These are phyloP conservation scores for Labroides dimidiatus DNA, from an alignment of 2,797 vertebrate species.

Conservation along the genomic window DNA sequence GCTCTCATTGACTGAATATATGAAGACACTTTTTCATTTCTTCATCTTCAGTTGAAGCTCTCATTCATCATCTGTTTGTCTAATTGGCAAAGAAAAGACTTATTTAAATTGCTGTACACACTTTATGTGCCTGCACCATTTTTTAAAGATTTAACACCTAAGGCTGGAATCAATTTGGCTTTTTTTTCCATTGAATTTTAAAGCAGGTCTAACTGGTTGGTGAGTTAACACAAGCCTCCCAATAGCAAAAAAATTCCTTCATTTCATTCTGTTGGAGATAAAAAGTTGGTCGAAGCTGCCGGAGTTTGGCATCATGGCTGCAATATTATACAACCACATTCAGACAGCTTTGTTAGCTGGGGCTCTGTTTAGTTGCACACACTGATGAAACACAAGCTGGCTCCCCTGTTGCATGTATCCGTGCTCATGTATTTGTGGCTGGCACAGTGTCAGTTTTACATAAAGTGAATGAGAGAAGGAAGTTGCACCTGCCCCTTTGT, in stretches of 20 bases:
- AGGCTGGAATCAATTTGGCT: neutral
- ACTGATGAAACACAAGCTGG: slow-evolving; percentile 55
- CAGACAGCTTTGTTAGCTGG: slow-evolving; percentile 33
- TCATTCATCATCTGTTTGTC: neutral
- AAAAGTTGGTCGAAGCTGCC: neutral
- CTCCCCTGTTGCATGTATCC: slow-evolving; percentile 48
- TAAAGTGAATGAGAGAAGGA: slow-evolving; percentile 87
- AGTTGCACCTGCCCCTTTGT: slow-evolving; percentile 94
- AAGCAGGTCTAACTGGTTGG: neutral
- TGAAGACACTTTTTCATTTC: neutral
- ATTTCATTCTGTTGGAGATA: neutral
- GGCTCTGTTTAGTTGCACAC: slow-evolving; percentile 29
- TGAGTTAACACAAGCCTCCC: neutral
- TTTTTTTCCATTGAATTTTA: neutral
- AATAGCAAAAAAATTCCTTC: neutral
- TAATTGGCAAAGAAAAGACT: neutral
- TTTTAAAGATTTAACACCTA: neutral
- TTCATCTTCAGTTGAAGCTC: neutral
- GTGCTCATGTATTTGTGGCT: slow-evolving; percentile 65
- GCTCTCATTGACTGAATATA: no score
- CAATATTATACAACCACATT: slow-evolving; percentile 11
- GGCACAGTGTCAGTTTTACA: slow-evolving; percentile 73
- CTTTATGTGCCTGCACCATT: no score
- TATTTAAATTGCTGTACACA: neutral
- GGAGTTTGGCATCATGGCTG: slow-evolving; percentile 4